Base-by-base conservation (phyloP, 2,888 invertebrate species). In the Periphyllus acericola region DNA sequence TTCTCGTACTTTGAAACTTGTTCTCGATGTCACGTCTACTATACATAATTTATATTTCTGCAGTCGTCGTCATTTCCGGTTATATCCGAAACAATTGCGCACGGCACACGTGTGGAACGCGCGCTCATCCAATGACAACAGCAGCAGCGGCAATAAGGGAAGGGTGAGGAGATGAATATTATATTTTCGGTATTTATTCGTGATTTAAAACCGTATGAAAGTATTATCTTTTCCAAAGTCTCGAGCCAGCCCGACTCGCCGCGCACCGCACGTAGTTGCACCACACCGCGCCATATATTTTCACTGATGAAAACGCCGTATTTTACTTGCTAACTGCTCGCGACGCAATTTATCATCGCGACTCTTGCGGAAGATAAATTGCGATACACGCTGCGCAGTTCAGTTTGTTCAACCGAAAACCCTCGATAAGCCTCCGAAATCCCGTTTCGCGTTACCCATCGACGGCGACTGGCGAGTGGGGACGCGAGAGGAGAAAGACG, bases 361-460 rank as follows among this genome's bases (percentile, higher is more conserved):
- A 66, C 72, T 78, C 80, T 55, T 40, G 72, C 80, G 46, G 40
- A 40, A 87, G 87, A 87, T 87, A 87, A 81, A 81, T 87, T 80
- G 80, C 79, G 68, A 85, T 76, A 81, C 74, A 78, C 52, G 32
- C 76, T n/a, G 34, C 78, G 14, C 32, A 34, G 80, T 87, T 87
- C 81, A 81, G 87, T 36, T 55, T 74, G 87, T 81, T 87, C 87
- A 81, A 87, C 87, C 81, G 87, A 87, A 87, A 87, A 87, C 74
- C 81, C 80, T 87, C 87, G 87, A 87, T 87, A 87, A 87, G 87
- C 87, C 87, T 68, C 87, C 60, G 32, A 81, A 87, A 87, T 87
- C 87, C 81, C 74, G 46, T 87, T 87, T 87, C 79, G 68, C 74
- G 52, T 71, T 55, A 14, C 46, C 19, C 52, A 29, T 80, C 81